These are phyloP conservation scores for Pachycephala philippinensis DNA, from an alignment of 2,113 vertebrate species.

Conservation along the genomic window DNA sequence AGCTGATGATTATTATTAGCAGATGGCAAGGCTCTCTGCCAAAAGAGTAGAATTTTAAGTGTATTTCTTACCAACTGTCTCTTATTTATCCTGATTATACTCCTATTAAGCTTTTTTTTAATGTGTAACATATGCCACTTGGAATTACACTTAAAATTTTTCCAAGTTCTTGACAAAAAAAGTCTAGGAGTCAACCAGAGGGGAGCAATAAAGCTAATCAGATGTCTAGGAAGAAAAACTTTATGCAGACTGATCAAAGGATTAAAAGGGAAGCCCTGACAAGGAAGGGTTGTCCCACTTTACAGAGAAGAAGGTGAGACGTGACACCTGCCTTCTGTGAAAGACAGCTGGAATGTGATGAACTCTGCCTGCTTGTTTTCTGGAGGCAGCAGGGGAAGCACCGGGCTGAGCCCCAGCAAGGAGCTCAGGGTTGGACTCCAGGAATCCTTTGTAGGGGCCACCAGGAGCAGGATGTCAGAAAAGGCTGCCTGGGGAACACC, in stretches of 20 bases:
- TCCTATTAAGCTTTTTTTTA: not conserved
- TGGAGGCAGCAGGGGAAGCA: not conserved
- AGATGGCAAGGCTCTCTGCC: not conserved
- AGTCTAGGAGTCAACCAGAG: not conserved
- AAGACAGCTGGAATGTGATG: rapidly evolving
- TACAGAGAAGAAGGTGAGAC: not conserved
- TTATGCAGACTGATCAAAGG: not conserved
- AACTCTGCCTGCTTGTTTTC: rapidly evolving
- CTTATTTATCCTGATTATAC: not conserved
- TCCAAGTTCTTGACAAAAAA: not conserved
- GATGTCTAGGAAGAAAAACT: not conserved
- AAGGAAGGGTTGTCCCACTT: not conserved
- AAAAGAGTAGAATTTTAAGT: not conserved
- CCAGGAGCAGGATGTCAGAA: not conserved
- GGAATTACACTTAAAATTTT: not conserved
- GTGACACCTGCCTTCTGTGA: not conserved
- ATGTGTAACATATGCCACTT: not conserved
- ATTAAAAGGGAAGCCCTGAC: not conserved
- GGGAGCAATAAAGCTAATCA: not conserved
- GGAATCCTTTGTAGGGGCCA: not conserved
- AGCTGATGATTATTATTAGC: not conserved
- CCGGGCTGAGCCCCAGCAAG: not conserved
- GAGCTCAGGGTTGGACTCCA: not conserved
- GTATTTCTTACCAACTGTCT: not conserved
- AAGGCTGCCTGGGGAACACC: not conserved